Conservation (phyloP, 2,113 vertebrate species). For the Solenodon paradoxus region DNA sequence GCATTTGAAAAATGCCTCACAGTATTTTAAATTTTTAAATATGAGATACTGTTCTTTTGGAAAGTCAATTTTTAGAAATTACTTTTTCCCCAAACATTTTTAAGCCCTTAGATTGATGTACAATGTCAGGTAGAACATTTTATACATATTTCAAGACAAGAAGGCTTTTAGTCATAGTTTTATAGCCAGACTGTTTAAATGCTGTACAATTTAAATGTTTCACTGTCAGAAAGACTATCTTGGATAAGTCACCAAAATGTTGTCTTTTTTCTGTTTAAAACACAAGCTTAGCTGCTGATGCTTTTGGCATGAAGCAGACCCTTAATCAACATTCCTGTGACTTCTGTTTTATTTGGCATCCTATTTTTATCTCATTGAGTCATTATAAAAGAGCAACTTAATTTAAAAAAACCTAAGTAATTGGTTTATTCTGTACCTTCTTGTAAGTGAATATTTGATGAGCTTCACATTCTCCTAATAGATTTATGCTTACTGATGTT, state of each 20-base stretch:
- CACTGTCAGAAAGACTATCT: not conserved
- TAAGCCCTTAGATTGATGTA: not conserved
- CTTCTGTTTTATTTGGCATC: not conserved
- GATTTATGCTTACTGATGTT: not conserved
- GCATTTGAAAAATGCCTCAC: not conserved
- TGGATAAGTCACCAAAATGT: not conserved
- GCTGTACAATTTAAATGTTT: not conserved
- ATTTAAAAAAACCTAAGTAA: not conserved
- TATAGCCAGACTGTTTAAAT: not conserved
- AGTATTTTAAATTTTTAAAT: conserved; percentile 26
- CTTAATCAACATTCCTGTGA: not conserved
- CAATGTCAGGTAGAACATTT: not conserved
- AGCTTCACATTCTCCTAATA: not conserved
- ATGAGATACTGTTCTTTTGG: not conserved
- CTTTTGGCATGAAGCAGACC: not conserved
- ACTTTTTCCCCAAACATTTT: not conserved
- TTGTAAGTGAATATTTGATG: not conserved
- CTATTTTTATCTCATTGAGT: conserved; percentile 40
- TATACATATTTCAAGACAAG: not conserved
- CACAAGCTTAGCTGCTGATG: not conserved
- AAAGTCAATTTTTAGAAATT: conserved; percentile 39
- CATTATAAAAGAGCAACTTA: conserved; percentile 2
- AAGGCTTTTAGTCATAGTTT: not conserved
- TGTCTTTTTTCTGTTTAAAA: not conserved
- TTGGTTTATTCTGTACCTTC: not conserved